Percentiles rank a stretch among this genome's conserved stretches.
phyloP scores from a whole-genome alignment of 2,797 vertebrate species.

The Ateles fusciceps region DNA sequence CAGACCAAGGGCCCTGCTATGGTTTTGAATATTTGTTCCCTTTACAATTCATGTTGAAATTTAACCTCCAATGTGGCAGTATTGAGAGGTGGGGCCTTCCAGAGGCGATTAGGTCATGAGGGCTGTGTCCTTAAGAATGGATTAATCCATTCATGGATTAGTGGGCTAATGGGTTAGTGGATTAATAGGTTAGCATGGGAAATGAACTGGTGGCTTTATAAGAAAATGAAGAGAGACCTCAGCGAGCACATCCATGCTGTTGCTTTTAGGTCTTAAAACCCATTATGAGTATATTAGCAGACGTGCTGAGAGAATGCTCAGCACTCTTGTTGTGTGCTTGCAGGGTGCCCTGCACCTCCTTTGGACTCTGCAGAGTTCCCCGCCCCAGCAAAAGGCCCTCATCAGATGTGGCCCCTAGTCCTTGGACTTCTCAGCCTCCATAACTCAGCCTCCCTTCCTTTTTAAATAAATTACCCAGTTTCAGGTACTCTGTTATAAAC shows the following conservation, averaged over 20 bases:
- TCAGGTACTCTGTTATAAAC: neutral
- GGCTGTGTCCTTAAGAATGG: neutral
- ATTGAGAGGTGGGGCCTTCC: neutral
- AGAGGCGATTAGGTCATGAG: neutral
- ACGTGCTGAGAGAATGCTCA: conserved; percentile 72
- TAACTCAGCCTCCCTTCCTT: neutral
- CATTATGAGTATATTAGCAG: conserved; percentile 88
- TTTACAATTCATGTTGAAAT: neutral
- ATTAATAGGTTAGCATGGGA: neutral
- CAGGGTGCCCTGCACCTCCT: neutral
- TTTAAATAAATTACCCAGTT: neutral
- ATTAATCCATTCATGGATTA: neutral
- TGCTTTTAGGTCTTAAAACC: conserved; percentile 86
- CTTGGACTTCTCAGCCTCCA: neutral
- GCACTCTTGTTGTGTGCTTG: neutral
- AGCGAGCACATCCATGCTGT: conserved; percentile 59
- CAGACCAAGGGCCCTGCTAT: neutral
- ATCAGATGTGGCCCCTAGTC: neutral
- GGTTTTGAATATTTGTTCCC: neutral
- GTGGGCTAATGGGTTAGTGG: neutral
- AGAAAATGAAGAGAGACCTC: neutral
- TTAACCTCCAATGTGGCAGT: neutral
- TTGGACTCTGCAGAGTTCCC: neutral
- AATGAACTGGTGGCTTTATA: neutral
- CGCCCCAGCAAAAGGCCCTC: neutral